phyloP scores from a whole-genome alignment of 2,888 invertebrate genomes.

The Tyria jacobaeae region DNA sequence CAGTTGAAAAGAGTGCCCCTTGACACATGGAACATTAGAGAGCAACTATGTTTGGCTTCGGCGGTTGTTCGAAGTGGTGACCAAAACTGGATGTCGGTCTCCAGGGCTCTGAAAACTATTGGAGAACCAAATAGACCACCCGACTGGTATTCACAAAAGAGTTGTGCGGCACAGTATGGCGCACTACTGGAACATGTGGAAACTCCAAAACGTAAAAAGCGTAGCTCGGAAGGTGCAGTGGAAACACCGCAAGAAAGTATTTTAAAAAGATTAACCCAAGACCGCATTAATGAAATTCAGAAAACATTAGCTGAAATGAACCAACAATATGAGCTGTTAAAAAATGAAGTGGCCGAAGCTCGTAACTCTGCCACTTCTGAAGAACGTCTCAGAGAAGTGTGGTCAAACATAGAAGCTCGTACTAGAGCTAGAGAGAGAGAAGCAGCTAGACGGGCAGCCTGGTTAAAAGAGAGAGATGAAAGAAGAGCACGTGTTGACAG shows the following conservation, averaged over 20 bases:
- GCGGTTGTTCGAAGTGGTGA: conserved; percentile 95
- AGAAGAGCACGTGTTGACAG: conserved; percentile 87
- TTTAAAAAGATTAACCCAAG: conserved; percentile 91
- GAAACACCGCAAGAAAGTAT: conserved; percentile 93
- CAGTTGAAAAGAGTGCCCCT: conserved; percentile 90
- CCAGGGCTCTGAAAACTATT: conserved; percentile 91
- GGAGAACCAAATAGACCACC: conserved; percentile 91
- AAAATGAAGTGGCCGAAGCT: conserved; percentile 84
- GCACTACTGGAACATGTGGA: conserved; percentile 93
- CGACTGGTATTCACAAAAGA: conserved; percentile 95
- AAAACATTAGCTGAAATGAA: conserved; percentile 90
- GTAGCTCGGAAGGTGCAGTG: conserved; percentile 86
- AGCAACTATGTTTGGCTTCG: conserved; percentile 94
- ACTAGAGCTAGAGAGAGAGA: conserved; percentile 90
- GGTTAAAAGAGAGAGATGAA: conserved; percentile 89
- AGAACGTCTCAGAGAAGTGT: conserved; percentile 91
- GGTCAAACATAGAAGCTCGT: conserved; percentile 90
- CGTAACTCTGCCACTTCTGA: conserved; percentile 87
- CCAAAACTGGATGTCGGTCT: conserved; percentile 97
- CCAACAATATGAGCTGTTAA: conserved; percentile 90
- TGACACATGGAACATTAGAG: conserved; percentile 94
- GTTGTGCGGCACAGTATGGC: conserved; percentile 96
- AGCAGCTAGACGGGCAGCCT: conserved; percentile 86
- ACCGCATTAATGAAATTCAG: conserved; percentile 92
- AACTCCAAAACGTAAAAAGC: conserved; percentile 94